Evolutionary conservation across 2,113 vertebrate species (phyloP).

Genomic region (Choloepus hoffmanni): DNA sequence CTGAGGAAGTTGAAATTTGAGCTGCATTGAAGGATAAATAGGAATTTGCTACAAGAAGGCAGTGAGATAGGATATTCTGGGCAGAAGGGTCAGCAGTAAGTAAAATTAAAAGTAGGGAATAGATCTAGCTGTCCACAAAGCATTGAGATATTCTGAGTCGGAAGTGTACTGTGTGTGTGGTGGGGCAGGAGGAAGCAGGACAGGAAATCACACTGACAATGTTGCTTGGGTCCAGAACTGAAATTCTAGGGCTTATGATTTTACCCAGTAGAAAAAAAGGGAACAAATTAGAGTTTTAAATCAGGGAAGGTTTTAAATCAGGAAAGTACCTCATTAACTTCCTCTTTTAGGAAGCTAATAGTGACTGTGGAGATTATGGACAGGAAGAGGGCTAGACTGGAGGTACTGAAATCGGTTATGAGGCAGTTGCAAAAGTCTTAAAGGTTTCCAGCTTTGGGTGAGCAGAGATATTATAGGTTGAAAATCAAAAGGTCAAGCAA

Average conservation of each 20-base stretch:
- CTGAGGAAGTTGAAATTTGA: background rate
- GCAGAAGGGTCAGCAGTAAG: background rate
- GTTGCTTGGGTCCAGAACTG: background rate
- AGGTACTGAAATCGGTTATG: background rate
- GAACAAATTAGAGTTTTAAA: background rate
- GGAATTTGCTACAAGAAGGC: background rate
- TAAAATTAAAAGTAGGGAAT: background rate
- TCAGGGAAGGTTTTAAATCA: background rate
- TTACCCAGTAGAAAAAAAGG: background rate
- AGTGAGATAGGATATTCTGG: background rate
- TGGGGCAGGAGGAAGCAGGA: background rate
- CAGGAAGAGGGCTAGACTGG: background rate
- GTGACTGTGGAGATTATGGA: background rate
- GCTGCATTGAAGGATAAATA: background rate
- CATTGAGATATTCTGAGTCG: too few species aligned
- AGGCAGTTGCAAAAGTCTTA: background rate
- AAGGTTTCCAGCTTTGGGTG: background rate
- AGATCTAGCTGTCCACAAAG: background rate
- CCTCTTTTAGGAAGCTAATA: background rate
- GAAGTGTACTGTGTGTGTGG: background rate
- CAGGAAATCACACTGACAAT: background rate
- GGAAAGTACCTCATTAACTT: background rate
- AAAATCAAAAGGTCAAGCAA: background rate
- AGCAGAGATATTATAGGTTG: background rate
- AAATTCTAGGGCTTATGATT: background rate